These are phyloP conservation scores for Formica selysi DNA, from an alignment of 1,140 invertebrate genomes.

Conservation along the genomic window DNA sequence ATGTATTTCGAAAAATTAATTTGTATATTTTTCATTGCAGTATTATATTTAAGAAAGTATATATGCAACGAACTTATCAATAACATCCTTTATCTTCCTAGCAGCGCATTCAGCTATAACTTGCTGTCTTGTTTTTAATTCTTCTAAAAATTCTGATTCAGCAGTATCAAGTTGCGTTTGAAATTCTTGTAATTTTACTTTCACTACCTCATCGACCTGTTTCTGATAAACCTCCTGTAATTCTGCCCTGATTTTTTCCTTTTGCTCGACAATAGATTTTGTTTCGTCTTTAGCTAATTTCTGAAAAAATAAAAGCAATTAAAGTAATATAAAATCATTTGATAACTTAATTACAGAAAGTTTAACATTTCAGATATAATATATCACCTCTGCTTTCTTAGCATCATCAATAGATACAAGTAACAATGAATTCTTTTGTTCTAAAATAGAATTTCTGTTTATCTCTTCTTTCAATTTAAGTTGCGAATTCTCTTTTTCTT, in stretches of 20 bases:
- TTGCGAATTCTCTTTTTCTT: constrained; percentile 87
- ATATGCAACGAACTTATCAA: constrained; percentile 89
- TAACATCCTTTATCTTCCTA: constrained; percentile 90
- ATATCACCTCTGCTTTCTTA: constrained; percentile 86
- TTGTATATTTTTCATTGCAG: neutral
- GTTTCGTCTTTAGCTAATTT: constrained; percentile 87
- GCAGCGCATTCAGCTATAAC: constrained; percentile 90
- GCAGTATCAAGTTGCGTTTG: constrained; percentile 91
- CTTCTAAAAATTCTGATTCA: constrained; percentile 88
- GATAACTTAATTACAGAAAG: neutral
- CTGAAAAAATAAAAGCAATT: constrained; percentile 77
- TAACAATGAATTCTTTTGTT: constrained; percentile 86
- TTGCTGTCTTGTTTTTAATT: constrained; percentile 89
- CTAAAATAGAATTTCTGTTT: constrained; percentile 84
- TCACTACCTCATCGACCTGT: constrained; percentile 92
- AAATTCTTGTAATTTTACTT: constrained; percentile 92
- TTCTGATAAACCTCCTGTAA: constrained; percentile 92
- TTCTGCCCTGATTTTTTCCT: constrained; percentile 90
- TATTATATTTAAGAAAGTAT: neutral
- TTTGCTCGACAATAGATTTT: constrained; percentile 86
- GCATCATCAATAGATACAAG: constrained; percentile 84
- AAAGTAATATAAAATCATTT: constrained; percentile 17
- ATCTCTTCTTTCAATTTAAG: constrained; percentile 87
- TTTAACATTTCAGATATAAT: constrained; percentile 3
- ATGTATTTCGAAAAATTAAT: neutral